Evolutionary conservation across 2,797 vertebrate species (phyloP).

Genomic region (Gila robusta): DNA sequence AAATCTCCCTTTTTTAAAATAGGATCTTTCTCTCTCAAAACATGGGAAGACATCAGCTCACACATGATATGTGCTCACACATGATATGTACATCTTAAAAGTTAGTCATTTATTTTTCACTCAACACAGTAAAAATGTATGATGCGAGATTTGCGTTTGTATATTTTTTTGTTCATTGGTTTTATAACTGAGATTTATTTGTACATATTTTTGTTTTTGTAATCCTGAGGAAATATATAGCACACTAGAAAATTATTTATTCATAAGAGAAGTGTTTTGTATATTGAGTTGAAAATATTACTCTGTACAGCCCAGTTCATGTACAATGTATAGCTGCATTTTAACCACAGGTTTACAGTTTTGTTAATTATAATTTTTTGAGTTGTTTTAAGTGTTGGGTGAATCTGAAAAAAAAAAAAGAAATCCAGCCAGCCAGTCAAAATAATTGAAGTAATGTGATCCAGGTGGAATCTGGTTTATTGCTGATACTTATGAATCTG

Average conservation of each 20-base stretch:
- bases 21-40: conserved; percentile 13
- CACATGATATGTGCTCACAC: conserved; percentile 39
- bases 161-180: conserved; percentile 74
- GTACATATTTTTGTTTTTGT: conserved; percentile 79
- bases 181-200: conserved; percentile 82
- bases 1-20: conserved; percentile 10
- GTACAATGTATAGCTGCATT: conserved; percentile 79
- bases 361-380: conserved; percentile 69
- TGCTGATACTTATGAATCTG: conserved; percentile 16
- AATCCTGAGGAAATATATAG: conserved; percentile 77
- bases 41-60: background rate
- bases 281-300: conserved; percentile 82
- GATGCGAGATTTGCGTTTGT: conserved; percentile 46
- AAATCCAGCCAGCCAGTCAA: background rate
- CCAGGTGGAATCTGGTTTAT: background rate
- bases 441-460: background rate
- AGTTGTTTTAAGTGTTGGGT: conserved; percentile 55
- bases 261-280: conserved; percentile 81
- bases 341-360: conserved; percentile 66
- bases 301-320: conserved; percentile 75
- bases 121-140: conserved; percentile 69
- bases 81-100: conserved; percentile 60
- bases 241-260: conserved; percentile 82
- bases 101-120: conserved; percentile 27
- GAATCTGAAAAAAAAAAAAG: background rate